A percentile compares a stretch with the other conserved stretches of the same genome.
Conservation (phyloP, 2,888 invertebrate genomes). For the Luffia ferchaultella region DNA sequence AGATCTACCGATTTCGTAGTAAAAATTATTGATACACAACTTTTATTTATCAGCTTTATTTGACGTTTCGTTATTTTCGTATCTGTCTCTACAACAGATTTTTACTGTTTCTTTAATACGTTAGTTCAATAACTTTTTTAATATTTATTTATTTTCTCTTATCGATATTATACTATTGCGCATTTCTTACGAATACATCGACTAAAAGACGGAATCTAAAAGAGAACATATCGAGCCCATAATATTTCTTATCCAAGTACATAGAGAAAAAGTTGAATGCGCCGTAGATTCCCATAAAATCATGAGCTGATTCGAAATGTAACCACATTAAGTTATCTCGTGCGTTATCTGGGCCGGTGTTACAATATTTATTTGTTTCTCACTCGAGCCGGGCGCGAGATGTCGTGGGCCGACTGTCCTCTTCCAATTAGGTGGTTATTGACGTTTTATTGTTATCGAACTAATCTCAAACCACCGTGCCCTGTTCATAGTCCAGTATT, state of each 20-base stretch:
- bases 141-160: no score
- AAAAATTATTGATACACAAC: no score
- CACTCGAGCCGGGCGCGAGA: conserved; percentile 38
- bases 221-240: no score
- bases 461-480: conserved; percentile 44
- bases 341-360: conserved; percentile 57
- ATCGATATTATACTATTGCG: no score
- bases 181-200: no score
- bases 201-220: no score
- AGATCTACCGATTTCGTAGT: no score
- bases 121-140: no score
- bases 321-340: conserved; percentile 63
- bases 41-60: no score
- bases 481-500: conserved; percentile 39
- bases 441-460: conserved; percentile 63
- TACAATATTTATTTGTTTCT: conserved; percentile 66
- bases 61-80: no score
- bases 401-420: conserved; percentile 52
- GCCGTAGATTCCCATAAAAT: conserved; percentile 59
- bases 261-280: conserved; percentile 17
- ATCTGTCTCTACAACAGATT: no score
- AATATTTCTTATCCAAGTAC: background rate
- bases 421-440: conserved; percentile 66
- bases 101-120: no score
- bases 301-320: conserved; percentile 64